Percentiles rank a stretch among this genome's conserved stretches.
Conservation (phyloP, 1,140 invertebrate species). For the Drosophila elegans region DNA sequence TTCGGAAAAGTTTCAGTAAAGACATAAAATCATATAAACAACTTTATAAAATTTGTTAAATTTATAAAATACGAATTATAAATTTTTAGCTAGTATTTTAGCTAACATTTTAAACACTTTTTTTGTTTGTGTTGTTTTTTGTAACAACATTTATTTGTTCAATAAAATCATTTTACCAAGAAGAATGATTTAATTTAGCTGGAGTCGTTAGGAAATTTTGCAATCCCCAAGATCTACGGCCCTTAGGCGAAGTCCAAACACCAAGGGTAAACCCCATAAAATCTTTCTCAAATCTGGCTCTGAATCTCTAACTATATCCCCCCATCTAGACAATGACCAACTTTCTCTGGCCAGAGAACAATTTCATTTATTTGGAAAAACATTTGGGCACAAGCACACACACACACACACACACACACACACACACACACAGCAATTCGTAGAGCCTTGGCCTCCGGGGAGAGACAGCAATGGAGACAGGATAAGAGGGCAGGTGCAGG, state of each 20-base stretch:
- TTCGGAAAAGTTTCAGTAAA: too few species aligned
- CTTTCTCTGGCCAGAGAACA: conserved; percentile 17
- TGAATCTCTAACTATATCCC: not conserved
- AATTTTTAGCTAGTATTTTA: too few species aligned
- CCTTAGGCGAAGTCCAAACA: not conserved
- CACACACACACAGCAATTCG: not conserved
- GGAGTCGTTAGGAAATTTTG: too few species aligned
- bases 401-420: conserved; percentile 3
- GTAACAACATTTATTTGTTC: too few species aligned
- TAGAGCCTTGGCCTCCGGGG: conserved; percentile 35
- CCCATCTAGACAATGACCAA: conserved; percentile 16
- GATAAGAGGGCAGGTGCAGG: not conserved
- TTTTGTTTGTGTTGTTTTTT: too few species aligned
- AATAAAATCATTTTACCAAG: too few species aligned
- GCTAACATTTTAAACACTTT: too few species aligned
- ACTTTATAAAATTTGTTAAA: too few species aligned
- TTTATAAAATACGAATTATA: too few species aligned
- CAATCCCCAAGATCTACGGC: too few species aligned
- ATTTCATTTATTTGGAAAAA: conserved; percentile 38
- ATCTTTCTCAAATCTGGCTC: conserved; percentile 18
- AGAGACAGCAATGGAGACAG: conserved; percentile 1
- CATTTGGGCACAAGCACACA: conserved; percentile 7
- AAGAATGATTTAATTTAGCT: too few species aligned
- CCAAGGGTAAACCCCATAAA: not conserved
- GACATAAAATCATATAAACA: too few species aligned